Conservation (phyloP, 1,140 invertebrate species). For the Cydia pomonella region DNA sequence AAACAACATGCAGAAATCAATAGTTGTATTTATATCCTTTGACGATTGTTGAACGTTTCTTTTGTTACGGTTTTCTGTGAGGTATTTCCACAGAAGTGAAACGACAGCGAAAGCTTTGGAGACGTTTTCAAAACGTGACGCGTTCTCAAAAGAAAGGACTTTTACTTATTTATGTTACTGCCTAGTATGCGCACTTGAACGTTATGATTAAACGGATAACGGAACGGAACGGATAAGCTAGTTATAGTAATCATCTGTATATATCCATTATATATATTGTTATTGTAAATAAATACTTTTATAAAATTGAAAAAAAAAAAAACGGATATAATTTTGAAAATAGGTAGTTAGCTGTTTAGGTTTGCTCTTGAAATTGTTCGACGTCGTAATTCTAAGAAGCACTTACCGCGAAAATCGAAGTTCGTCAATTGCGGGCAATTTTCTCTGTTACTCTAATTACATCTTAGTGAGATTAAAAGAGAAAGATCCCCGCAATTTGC, state of each 20-base stretch:
- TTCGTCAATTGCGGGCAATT: too few relatives aligned
- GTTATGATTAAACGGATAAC: neutral
- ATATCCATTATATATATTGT: too few relatives aligned
- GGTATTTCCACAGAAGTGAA: conserved; percentile 11
- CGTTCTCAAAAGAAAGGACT: neutral
- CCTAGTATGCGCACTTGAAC: neutral
- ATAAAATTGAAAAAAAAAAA: too few relatives aligned
- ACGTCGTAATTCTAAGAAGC: too few relatives aligned
- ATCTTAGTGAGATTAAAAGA: too few relatives aligned
- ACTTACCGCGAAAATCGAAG: too few relatives aligned
- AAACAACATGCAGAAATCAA: conserved; percentile 7
- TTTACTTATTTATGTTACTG: neutral
- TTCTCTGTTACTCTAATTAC: too few relatives aligned
- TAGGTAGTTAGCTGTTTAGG: neutral
- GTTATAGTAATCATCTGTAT: too few relatives aligned
- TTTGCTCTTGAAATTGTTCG: neutral
- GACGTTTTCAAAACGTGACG: neutral
- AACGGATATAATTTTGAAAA: neutral
- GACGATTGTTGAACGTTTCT: neutral
- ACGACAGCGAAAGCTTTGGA: neutral
- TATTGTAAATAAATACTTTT: too few relatives aligned
- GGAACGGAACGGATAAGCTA: too few relatives aligned
- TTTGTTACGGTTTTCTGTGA: neutral
- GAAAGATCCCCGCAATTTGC: too few relatives aligned
- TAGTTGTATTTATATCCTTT: neutral